Evolutionary conservation across 2,797 vertebrate genomes (phyloP).

Genomic region (Rhinogobio ventralis): DNA sequence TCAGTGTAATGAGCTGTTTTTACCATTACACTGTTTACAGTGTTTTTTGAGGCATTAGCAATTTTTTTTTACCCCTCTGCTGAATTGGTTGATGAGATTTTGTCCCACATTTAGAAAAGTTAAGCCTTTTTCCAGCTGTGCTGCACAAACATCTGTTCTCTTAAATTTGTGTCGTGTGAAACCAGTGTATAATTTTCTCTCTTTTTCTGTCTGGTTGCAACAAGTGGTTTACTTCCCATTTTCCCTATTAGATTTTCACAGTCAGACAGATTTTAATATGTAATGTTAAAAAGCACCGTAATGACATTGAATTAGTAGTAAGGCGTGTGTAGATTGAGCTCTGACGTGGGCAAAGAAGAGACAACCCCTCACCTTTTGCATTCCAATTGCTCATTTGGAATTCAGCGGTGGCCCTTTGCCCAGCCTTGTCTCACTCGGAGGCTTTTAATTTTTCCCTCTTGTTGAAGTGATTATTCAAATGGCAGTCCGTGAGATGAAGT

Average conservation of each 20-base stretch:
- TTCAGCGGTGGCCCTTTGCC: slow-evolving; percentile 73
- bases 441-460: slow-evolving; percentile 80
- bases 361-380: slow-evolving; percentile 64
- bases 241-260: background rate
- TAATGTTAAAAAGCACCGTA: slow-evolving; percentile 24
- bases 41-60: slow-evolving; percentile 34
- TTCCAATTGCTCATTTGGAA: slow-evolving; percentile 73
- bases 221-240: slow-evolving; percentile 16
- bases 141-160: slow-evolving; percentile 50
- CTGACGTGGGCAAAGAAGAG: slow-evolving; percentile 58
- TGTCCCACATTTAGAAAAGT: slow-evolving; percentile 45
- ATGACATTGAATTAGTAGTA: slow-evolving; percentile 61
- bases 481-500: slow-evolving; percentile 77
- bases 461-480: slow-evolving; percentile 86
- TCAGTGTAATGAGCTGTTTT: slow-evolving; percentile 45
- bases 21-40: slow-evolving; percentile 35
- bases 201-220: slow-evolving; percentile 48
- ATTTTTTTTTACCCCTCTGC: slow-evolving; percentile 17
- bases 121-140: slow-evolving; percentile 55
- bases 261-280: background rate
- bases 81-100: slow-evolving; percentile 49
- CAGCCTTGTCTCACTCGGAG: slow-evolving; percentile 73
- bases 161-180: slow-evolving; percentile 32
- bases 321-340: slow-evolving; percentile 61
- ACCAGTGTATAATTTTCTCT: slow-evolving; percentile 42